Percentiles rank a stretch among this genome's conserved stretches.
These are phyloP conservation scores for Sisor rabdophorus DNA, from an alignment of 2,113 vertebrate genomes.

Conservation along the genomic window DNA sequence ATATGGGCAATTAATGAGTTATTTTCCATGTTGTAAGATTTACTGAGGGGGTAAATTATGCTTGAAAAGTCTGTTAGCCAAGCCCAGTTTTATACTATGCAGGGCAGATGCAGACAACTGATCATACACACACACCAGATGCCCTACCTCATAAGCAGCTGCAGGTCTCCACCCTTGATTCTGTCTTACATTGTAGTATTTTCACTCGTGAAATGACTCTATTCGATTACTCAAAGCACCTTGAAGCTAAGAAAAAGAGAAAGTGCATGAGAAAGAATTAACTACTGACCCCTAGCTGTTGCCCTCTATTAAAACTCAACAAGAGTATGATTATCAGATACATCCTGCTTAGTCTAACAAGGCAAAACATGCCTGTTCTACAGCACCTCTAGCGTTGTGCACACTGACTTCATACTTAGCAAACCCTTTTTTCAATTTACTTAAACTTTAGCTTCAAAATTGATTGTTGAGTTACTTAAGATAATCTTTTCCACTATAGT, in stretches of 20 bases:
- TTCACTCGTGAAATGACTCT: constrained; percentile 7
- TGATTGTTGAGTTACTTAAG: no score
- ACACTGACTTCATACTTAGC: neutral
- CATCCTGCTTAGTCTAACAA: neutral
- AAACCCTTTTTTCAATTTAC: neutral
- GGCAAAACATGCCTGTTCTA: neutral
- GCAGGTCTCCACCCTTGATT: constrained; percentile 27
- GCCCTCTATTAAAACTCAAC: constrained; percentile 10
- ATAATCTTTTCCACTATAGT: neutral
- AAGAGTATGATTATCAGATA: neutral
- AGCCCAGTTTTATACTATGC: constrained; percentile 3
- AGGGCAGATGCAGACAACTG: constrained; percentile 6
- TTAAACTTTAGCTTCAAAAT: neutral
- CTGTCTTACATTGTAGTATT: constrained; percentile 10
- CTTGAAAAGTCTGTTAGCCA: constrained; percentile 22
- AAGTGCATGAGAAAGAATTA: constrained; percentile 16
- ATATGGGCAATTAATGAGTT: constrained; percentile 34
- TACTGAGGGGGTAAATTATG: constrained; percentile 28
- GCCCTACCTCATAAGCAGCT: constrained; percentile 36
- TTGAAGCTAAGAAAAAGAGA: neutral
- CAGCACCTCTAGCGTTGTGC: neutral
- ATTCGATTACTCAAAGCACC: constrained; percentile 17
- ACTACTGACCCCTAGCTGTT: constrained; percentile 43
- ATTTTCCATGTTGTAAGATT: constrained; percentile 42
- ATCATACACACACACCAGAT: constrained; percentile 27